A percentile compares a stretch with the other conserved stretches of the same genome.
Conservation (phyloP, 2,888 invertebrate species). For the Xylota sylvarum region DNA sequence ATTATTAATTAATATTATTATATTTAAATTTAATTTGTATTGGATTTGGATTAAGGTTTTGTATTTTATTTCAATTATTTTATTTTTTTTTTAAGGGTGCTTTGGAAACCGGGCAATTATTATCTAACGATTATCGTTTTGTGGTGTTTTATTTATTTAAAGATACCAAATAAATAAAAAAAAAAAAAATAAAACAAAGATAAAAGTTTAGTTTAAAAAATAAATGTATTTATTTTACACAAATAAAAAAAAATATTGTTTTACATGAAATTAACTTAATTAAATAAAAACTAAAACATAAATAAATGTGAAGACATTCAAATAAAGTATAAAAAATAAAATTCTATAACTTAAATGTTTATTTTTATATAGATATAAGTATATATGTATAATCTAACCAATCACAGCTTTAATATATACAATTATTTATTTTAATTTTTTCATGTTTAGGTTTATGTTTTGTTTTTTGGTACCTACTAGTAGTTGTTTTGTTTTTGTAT, state of each 20-base stretch:
- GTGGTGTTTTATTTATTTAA: constrained; percentile 46
- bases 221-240: constrained; percentile 49
- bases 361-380: not conserved
- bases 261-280: constrained; percentile 5
- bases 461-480: constrained; percentile 55
- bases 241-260: constrained; percentile 23
- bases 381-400: constrained; percentile 69
- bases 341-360: constrained; percentile 17
- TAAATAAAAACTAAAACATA: constrained; percentile 27
- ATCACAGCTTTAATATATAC: constrained; percentile 77
- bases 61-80: not conserved
- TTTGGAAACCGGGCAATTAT: constrained; percentile 74
- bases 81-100: constrained; percentile 32
- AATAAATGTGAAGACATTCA: constrained; percentile 14
- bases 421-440: constrained; percentile 41
- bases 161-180: too few relatives aligned
- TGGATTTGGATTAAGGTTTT: constrained; percentile 37
- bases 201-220: constrained; percentile 5
- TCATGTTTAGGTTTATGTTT: constrained; percentile 17
- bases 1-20: not conserved
- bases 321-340: constrained; percentile 19
- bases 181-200: constrained; percentile 3
- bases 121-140: constrained; percentile 71
- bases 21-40: constrained; percentile 45
- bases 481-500: constrained; percentile 24